phyloP scores from a whole-genome alignment of 2,113 vertebrate genomes.

The Albula goreensis region DNA sequence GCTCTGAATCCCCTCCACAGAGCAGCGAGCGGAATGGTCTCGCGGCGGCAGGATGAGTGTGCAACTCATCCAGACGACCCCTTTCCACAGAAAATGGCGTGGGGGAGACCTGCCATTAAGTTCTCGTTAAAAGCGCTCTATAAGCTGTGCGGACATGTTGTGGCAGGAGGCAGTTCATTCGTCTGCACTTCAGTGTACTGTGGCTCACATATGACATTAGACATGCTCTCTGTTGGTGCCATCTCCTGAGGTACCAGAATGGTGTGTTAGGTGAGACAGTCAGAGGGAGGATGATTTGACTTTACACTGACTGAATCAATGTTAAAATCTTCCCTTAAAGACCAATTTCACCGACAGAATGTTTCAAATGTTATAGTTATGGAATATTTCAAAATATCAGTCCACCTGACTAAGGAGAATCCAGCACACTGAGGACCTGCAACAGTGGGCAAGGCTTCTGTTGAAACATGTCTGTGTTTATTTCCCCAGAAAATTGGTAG shows the following conservation, averaged over 20 bases:
- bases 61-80: background rate
- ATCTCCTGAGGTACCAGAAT: background rate
- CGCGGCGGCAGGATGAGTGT: no score
- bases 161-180: conserved; percentile 1
- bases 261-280: background rate
- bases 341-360: background rate
- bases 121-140: background rate
- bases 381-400: background rate
- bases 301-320: background rate
- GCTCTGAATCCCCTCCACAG: background rate
- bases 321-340: background rate
- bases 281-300: background rate
- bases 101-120: background rate
- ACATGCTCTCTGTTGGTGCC: background rate
- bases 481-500: background rate
- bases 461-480: background rate
- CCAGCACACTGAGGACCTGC: background rate
- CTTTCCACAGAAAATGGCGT: background rate
- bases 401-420: background rate
- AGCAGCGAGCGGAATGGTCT: background rate
- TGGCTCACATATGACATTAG: background rate
- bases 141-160: background rate
- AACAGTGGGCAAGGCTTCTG: background rate
- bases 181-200: background rate
- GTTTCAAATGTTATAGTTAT: no score